phyloP scores from a whole-genome alignment of 2,888 invertebrate species.

The Cryptus armator region DNA sequence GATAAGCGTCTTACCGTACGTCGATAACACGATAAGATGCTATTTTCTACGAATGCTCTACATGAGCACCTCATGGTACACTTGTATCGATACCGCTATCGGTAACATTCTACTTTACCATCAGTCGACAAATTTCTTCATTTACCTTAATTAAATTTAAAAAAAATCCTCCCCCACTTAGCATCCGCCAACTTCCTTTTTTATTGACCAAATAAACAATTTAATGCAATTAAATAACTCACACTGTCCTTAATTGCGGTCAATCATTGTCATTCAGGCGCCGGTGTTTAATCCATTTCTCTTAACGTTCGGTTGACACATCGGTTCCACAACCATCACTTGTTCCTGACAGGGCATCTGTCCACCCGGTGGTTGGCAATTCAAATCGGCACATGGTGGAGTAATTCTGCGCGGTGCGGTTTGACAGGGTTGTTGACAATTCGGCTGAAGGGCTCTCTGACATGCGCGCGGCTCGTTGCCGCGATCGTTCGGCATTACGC shows the following conservation, averaged over 20 bases:
- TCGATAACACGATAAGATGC: too few species aligned
- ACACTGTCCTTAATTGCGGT: background rate
- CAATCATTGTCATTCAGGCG: slow-evolving; percentile 27
- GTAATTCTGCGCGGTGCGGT: slow-evolving; percentile 54
- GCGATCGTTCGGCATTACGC: slow-evolving; percentile 68
- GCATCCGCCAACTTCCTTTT: slow-evolving; percentile 1
- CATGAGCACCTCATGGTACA: too few species aligned
- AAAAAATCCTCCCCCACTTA: background rate
- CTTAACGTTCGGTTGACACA: slow-evolving; percentile 73
- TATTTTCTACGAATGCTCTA: too few species aligned
- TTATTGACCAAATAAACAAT: background rate
- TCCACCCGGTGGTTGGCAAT: slow-evolving; percentile 48
- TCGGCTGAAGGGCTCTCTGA: slow-evolving; percentile 2
- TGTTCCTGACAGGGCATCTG: slow-evolving; percentile 63
- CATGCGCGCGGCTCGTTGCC: slow-evolving; percentile 54
- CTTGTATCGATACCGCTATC: too few species aligned
- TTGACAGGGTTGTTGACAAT: slow-evolving; percentile 56
- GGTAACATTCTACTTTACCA: background rate
- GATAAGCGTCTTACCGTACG: too few species aligned
- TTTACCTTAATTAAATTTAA: background rate
- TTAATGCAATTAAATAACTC: slow-evolving; percentile 1
- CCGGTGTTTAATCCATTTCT: slow-evolving; percentile 69
- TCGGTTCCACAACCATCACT: slow-evolving; percentile 70
- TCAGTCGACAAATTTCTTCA: background rate
- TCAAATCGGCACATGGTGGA: slow-evolving; percentile 54